A percentile compares a stretch with the other conserved stretches of the same genome.
These are phyloP conservation scores for Vanessa atalanta DNA, from an alignment of 1,140 invertebrate species.

Conservation along the genomic window DNA sequence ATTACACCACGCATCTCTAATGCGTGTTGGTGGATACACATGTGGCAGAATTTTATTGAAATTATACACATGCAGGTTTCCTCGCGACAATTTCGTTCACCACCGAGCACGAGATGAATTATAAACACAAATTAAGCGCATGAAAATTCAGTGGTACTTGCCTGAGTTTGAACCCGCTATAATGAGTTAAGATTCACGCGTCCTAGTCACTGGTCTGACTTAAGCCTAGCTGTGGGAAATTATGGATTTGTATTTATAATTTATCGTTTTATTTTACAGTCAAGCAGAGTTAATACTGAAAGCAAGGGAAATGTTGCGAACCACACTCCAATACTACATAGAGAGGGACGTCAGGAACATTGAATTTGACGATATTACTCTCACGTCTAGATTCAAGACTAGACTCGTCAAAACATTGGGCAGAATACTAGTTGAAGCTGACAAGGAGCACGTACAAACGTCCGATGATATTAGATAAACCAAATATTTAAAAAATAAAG, in stretches of 20 bases:
- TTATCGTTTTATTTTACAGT: slow-evolving; percentile 57
- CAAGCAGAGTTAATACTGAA: slow-evolving; percentile 72
- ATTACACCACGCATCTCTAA: no score
- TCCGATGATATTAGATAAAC: slow-evolving; percentile 41
- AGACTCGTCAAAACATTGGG: slow-evolving; percentile 58
- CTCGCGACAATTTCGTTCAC: no score
- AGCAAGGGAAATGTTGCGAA: slow-evolving; percentile 79
- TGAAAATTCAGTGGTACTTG: no score
- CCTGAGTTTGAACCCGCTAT: no score
- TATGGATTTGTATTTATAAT: background rate
- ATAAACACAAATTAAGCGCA: no score
- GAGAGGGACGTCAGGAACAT: slow-evolving; percentile 62
- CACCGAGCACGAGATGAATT: no score
- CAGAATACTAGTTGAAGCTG: slow-evolving; percentile 60
- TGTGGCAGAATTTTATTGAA: no score
- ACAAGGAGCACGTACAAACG: slow-evolving; percentile 37
- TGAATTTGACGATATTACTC: slow-evolving; percentile 47
- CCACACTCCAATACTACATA: slow-evolving; percentile 79
- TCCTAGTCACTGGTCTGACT: no score
- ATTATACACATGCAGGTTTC: no score
- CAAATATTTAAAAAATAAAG: slow-evolving; percentile 6
- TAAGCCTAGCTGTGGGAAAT: background rate
- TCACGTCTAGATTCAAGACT: slow-evolving; percentile 53
- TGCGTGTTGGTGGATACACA: no score
- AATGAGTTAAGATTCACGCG: no score